Base-by-base conservation (phyloP, 2,113 vertebrate species). In the Isichthys henryi region DNA sequence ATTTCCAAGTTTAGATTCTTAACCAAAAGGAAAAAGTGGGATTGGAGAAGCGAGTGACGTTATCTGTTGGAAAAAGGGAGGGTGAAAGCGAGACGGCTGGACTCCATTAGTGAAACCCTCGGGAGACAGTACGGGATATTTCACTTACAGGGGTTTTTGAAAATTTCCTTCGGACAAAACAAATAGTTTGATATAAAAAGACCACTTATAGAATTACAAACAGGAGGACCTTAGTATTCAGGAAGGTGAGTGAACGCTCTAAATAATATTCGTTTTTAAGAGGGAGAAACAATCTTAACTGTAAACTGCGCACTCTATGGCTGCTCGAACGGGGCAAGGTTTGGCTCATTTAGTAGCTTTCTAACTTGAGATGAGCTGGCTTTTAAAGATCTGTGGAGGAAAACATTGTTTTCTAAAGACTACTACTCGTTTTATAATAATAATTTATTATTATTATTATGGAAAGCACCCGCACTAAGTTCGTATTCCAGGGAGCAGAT, bases 31-130 rank as follows among this genome's bases (percentile, higher is more conserved):
- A 95, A 94, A 70, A 94, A 95, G 94, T 94, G 89, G 93, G 94
- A 95, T 91, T 94, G 94, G 94, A 94, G 90, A 90, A 91, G 80
- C 70, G 82, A 90, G 94, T 96, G 95, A 96, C 95, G 95, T 96
- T 89, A 94, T 93, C 91, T 92, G 93, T 82, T 91, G 92, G 92
- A 91, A 88, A 91, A 93, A 88, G 80, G 88, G 94, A 91, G 93
- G 89, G 93, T 91, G 93, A 52, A 90, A 91, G 88, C 90, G 89
- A 90, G 93, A 93, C 90, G 93, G 93, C 94, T 94, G 93, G 96
- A 95, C 96, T 96, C 96, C 96, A 96, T 96, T 96, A 95, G 92
- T 92, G 90, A 52, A 91, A 94, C 92, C 90, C 89, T 89, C 27
- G 94, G 94, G 94, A 95, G 95, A 94, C 93, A 93, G 91, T 94